Evolutionary conservation across 2,888 invertebrate species (phyloP), one percentile per base, ranked within the genome.

Genomic region (Limnephilus rhombicus): DNA sequence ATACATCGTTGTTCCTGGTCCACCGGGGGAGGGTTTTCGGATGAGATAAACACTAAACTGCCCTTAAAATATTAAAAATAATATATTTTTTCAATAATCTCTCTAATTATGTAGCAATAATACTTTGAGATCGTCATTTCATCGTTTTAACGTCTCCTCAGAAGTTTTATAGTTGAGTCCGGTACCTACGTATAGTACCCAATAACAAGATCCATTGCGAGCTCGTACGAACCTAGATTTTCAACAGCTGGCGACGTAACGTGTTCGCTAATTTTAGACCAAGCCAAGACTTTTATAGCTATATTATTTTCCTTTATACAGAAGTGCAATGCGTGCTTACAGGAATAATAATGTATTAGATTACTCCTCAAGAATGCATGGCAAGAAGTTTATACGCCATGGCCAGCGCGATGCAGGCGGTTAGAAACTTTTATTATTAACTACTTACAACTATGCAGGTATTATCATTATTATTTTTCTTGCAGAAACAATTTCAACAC

Each of bases 231-330:
- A 82, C 82, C 31, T 82, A 82, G 82, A 31, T 82, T 82, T 82
- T 82, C 4, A 82, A 82, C 29, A 82, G 34, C 82, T 82, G 29
- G 82, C 68, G 7, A 24, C 34, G 31, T 34, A 82, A 82, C 82
- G 31, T 82, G 82, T 82, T 82, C 13, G 29, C 82, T 82, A 82
- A 82, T 82, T 82, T 82, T 82, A 82, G 82, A 82, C 13, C 18
- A 82, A 82, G 82, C 18, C 53, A 68, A 68, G 24, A 68, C 68
- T 68, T 68, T 68, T 68, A 68, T 24, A 68, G 68, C 68, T 68
- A n/a, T 68, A n/a, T 68, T 68, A 68, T 68, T n/a, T 68, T 68
- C 24, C 24, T 68, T 24, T 24, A 24, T n/a, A 68, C 24, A 68
- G 24, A 68, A 68, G 9, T 68, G 68, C 9, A 68, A 68, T 68